A percentile compares a stretch with the other conserved stretches of the same genome.
phyloP scores from a whole-genome alignment of 1,140 invertebrate species.

The Micrasema longulum region DNA sequence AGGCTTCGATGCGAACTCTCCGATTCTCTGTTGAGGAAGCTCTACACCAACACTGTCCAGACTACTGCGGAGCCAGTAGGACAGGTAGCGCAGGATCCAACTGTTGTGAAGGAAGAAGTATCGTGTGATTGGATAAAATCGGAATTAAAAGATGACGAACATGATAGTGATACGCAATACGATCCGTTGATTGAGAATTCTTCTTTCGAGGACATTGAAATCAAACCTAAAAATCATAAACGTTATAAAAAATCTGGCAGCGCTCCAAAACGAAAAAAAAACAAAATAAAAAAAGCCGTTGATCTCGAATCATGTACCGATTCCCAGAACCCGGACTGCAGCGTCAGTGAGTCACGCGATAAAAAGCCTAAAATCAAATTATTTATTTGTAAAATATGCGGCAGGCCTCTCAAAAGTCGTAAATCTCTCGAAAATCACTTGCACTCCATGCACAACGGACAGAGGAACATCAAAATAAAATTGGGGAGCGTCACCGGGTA shows the following conservation, averaged over 20 bases:
- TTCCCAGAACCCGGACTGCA: not conserved
- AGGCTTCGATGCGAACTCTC: constrained; percentile 18
- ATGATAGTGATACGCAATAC: not conserved
- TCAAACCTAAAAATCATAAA: constrained; percentile 1
- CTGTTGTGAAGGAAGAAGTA: not conserved
- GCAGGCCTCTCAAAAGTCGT: constrained; percentile 30
- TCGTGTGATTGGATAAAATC: constrained; percentile 12
- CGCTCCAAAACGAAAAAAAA: not conserved
- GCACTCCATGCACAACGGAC: constrained; percentile 53
- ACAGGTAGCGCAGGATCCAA: not conserved
- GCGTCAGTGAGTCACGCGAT: not conserved
- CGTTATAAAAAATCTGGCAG: not conserved
- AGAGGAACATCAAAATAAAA: constrained; percentile 47
- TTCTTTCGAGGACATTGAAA: not conserved
- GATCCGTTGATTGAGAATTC: not conserved
- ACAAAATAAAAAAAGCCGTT: not conserved
- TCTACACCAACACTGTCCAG: not conserved
- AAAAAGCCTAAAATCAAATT: constrained; percentile 12
- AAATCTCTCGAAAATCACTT: constrained; percentile 39
- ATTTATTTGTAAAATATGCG: constrained; percentile 40
- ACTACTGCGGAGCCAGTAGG: not conserved
- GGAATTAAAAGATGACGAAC: not conserved
- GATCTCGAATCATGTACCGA: not conserved
- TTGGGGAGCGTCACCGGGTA: constrained; percentile 53
- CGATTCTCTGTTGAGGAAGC: constrained; percentile 9